These are phyloP conservation scores for Eubasilissa splendida DNA, from an alignment of 2,888 invertebrate genomes.

Conservation along the genomic window DNA sequence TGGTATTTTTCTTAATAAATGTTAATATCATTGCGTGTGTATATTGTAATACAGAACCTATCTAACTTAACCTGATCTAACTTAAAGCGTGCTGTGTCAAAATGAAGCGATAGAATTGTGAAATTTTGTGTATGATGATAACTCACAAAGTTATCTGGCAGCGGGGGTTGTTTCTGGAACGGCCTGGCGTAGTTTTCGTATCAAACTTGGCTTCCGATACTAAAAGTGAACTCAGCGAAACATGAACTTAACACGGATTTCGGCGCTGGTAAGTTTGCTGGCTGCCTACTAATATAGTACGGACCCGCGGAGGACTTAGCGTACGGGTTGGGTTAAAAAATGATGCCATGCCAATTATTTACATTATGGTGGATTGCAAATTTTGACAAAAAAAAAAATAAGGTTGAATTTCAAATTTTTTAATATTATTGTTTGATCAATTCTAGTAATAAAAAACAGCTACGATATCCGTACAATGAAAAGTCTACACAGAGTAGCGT, in stretches of 20 bases:
- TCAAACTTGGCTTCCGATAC: conserved; percentile 31
- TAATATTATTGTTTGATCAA: no score
- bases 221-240: conserved; percentile 45
- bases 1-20: no score
- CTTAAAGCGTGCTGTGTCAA: not conserved
- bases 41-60: no score
- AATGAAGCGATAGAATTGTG: conserved; percentile 18
- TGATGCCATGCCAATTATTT: no score
- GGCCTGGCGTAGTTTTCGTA: conserved; percentile 27
- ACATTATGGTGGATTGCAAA: no score
- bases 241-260: conserved; percentile 42
- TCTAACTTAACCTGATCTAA: not conserved
- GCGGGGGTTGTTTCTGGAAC: not conserved
- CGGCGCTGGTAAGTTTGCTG: conserved; percentile 19
- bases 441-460: no score
- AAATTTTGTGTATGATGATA: conserved; percentile 10
- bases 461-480: no score
- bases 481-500: no score
- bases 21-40: no score
- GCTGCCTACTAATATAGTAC: conserved; percentile 31
- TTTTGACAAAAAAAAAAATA: no score
- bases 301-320: not conserved
- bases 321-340: no score
- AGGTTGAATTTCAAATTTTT: no score
- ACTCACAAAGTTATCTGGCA: conserved; percentile 14